phyloP scores from a whole-genome alignment of 2,888 invertebrate species.

The Thera britannica region DNA sequence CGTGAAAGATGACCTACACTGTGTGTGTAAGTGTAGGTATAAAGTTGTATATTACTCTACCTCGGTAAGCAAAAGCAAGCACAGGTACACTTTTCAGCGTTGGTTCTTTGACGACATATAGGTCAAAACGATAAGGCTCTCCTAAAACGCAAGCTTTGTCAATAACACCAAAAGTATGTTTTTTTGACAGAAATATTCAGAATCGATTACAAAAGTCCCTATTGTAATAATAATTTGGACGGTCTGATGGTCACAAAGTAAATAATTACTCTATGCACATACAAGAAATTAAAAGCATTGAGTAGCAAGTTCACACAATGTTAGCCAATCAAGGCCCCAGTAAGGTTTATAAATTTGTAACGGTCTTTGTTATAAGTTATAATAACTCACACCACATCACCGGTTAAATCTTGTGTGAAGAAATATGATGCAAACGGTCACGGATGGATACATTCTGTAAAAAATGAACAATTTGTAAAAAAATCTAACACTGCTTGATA shows the following conservation, averaged over 20 bases:
- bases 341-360: constrained; percentile 43
- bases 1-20: no score
- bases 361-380: constrained; percentile 39
- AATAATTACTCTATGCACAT: constrained; percentile 1
- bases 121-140: neutral
- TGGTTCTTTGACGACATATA: neutral
- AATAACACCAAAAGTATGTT: neutral
- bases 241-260: neutral
- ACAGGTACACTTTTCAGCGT: no score
- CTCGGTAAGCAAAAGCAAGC: no score
- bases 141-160: neutral
- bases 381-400: constrained; percentile 37
- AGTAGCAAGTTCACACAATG: constrained; percentile 41
- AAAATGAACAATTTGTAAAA: neutral
- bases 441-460: constrained; percentile 20
- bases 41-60: no score
- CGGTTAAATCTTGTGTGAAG: constrained; percentile 36
- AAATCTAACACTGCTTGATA: no score
- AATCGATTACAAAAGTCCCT: neutral
- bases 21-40: no score
- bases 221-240: neutral
- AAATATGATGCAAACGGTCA: constrained; percentile 28
- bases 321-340: constrained; percentile 42
- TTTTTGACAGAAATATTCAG: neutral
- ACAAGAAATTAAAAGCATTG: constrained; percentile 30